phyloP scores from a whole-genome alignment of 2,113 vertebrate genomes.

The Megaptera novaeangliae region DNA sequence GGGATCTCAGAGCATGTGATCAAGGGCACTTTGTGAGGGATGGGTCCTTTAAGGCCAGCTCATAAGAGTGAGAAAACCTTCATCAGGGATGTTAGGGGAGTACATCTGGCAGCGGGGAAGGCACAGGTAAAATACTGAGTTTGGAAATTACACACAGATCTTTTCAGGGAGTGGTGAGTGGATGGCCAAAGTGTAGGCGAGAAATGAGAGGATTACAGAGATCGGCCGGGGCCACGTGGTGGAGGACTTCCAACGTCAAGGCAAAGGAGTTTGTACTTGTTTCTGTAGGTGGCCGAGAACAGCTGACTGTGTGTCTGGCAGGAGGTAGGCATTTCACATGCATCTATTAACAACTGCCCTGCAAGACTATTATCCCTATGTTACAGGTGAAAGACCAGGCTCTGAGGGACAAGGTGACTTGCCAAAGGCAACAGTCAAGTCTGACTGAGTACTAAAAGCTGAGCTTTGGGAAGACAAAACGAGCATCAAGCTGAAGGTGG shows the following conservation, averaged over 20 bases:
- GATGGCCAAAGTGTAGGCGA: not conserved
- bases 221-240: not conserved
- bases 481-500: not conserved
- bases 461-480: not conserved
- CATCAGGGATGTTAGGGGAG: not conserved
- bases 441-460: not conserved
- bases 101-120: not conserved
- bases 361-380: not conserved
- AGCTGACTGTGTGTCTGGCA: conserved; percentile 16
- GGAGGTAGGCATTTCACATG: not conserved
- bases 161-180: not conserved
- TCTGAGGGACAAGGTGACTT: not conserved
- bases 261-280: not conserved
- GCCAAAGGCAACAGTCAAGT: not conserved
- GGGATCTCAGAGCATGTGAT: not conserved
- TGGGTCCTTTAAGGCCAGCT: not conserved
- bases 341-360: not conserved
- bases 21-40: conserved; percentile 14
- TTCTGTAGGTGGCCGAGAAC: not conserved
- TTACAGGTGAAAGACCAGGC: not conserved
- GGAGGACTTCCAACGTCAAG: not conserved
- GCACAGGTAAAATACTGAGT: conserved; percentile 8
- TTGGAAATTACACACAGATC: not conserved
- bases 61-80: not conserved
- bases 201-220: not conserved